These are phyloP conservation scores for Diorhabda carinulata DNA, from an alignment of 1,140 invertebrate genomes.

Conservation along the genomic window DNA sequence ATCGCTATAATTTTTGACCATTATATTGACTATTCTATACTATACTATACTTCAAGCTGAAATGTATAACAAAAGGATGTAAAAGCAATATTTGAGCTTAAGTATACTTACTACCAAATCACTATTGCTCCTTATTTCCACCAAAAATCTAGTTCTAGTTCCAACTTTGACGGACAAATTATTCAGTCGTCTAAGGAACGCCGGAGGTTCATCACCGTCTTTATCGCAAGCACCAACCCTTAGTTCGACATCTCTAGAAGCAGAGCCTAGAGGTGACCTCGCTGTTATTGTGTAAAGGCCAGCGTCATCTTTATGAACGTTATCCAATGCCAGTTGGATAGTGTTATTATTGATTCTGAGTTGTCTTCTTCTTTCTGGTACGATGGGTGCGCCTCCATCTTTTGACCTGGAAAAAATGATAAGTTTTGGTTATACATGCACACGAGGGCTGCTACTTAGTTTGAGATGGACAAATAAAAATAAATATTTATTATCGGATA, in stretches of 20 bases:
- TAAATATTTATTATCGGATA: too few relatives aligned
- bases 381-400: constrained; percentile 41
- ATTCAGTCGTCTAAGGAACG: constrained; percentile 69
- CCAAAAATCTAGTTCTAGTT: constrained; percentile 73
- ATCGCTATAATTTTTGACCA: background rate
- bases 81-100: background rate
- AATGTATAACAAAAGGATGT: background rate
- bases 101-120: constrained; percentile 63
- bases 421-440: background rate
- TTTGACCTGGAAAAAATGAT: constrained; percentile 39
- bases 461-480: too few relatives aligned
- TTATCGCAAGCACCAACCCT: constrained; percentile 49
- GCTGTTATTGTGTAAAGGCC: constrained; percentile 57
- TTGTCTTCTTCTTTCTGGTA: constrained; percentile 36
- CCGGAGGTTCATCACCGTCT: constrained; percentile 62
- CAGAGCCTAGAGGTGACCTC: constrained; percentile 51
- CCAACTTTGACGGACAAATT: constrained; percentile 83
- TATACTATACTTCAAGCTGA: background rate
- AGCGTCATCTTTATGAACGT: constrained; percentile 52
- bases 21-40: background rate
- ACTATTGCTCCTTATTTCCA: constrained; percentile 75
- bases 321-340: constrained; percentile 53
- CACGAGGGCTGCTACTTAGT: too few relatives aligned
- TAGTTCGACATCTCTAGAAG: constrained; percentile 44
- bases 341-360: constrained; percentile 46